Evolutionary conservation across 2,797 vertebrate species (phyloP), one percentile per base, ranked within the genome.

Genomic region (Chromis chromis): DNA sequence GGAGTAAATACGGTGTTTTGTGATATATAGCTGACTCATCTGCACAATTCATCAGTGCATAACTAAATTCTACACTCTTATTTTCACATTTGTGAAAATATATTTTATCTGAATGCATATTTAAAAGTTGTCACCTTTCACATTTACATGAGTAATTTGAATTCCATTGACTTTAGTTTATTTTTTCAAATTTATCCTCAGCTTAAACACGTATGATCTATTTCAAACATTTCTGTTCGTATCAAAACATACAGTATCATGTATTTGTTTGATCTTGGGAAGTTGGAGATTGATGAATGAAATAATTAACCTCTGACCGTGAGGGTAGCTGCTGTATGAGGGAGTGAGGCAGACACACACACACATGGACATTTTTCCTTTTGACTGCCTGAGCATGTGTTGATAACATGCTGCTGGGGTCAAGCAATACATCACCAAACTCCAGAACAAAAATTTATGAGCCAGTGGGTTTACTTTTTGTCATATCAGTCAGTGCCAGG

Each of bases 401-500:
- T 72, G 56, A 60, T 40, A 49, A 50, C 39, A 50, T 77, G 31
- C 56, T 22, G 53, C 68, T 48, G 50, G 58, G 61, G 70, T 78
- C 53, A 75, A 50, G 44, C 42, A 65, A 64, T 59, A 48, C 42
- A 76, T 59, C 58, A 21, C 13, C 33, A n/a, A 65, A 59, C 27
- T 68, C 25, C 39, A 65, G 16, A 59, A 52, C 78, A 58, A 67
- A 59, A 63, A 59, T 84, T 52, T 69, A 80, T 2, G 44, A 60
- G 28, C 10, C 13, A 12, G 53, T 65, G 14, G 21, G 39, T 86
- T 84, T 65, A 66, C 42, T 76, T 52, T 31, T 81, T 4, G 3
- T 66, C 44, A 9, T 84, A 80, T 86, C 82, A 63, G 70, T 70
- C 53, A 33, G 50, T 42, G 57, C 72, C 76, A 83, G 83, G 79